Base-by-base conservation (phyloP, 2,113 vertebrate species). In the Setophaga coronata region DNA sequence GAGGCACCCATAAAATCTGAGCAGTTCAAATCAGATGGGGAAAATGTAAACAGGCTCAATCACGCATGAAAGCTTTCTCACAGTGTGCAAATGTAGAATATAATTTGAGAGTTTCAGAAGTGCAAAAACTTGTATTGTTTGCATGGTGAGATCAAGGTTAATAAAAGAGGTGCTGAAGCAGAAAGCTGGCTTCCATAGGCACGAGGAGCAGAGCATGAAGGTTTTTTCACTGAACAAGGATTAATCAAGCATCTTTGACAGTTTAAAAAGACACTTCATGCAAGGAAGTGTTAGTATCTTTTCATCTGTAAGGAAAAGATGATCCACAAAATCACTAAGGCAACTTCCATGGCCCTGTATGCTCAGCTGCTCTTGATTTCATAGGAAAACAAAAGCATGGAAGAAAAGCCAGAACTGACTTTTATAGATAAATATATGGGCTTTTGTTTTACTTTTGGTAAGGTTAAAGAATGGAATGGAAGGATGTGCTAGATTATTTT, bases 61-160 rank as follows among this genome's bases (percentile, higher is more conserved):
- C 85, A 90, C 1, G 36, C 79, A 11, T 94, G 90, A 92, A 96
- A 91, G 13, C 47, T 85, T 83, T 97, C 91, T 97, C 95, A 97
- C 58, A 76, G 84, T 93, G 93, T 64, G 58, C 82, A 97, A 96
- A 97, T 90, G 43, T 36, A 89, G 47, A 95, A 95, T 96, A 94
- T 83, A 95, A 98, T 96, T 97, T 95, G 66, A 88, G 85, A 87
- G 62, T 42, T 87, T 86, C 65, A 66, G 88, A 97, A 97, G 87
- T 97, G 90, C 65, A 95, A 94, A 94, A 97, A 93, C 89, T 43
- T 89, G 40, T 94, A 58, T 93, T 19, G 61, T 96, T 97, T 96
- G 73, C 81, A 79, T 93, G 97, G 97, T 72, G 74, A 96, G 77
- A 79, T 51, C 74, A 94, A 97, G 97, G 96, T 97, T 98, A 97